These are phyloP conservation scores for Phataginus tetradactyla DNA, from an alignment of 2,797 vertebrate genomes.

Conservation along the genomic window DNA sequence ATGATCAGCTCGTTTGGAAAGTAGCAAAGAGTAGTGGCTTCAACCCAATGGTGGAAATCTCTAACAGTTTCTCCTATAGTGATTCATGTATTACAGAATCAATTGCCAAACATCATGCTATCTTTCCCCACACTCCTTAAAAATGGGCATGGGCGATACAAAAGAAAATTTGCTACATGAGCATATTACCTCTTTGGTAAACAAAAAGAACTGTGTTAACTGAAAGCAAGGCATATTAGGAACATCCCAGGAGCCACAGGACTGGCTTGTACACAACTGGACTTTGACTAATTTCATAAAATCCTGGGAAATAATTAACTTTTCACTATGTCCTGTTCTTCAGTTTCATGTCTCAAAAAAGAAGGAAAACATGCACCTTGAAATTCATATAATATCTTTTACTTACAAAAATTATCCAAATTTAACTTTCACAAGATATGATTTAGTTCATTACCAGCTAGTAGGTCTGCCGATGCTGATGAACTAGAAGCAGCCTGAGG, in stretches of 20 bases:
- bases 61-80: not conserved
- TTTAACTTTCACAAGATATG: conserved; percentile 64
- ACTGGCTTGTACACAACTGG: not conserved
- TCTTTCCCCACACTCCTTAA: not conserved
- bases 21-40: not conserved
- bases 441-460: conserved; percentile 91
- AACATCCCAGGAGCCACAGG: not conserved
- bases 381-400: conserved; percentile 36
- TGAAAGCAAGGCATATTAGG: not conserved
- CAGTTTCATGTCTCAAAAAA: conserved; percentile 34
- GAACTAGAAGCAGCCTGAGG: conserved; percentile 90
- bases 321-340: not conserved
- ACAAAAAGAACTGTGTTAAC: conserved; percentile 12
- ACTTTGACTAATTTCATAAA: conserved; percentile 41
- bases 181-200: not conserved
- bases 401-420: conserved; percentile 56
- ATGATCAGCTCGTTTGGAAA: not conserved
- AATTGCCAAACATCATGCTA: not conserved
- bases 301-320: not conserved
- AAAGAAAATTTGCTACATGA: not conserved
- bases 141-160: not conserved
- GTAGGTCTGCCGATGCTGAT: conserved; percentile 93
- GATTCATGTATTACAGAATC: conserved; percentile 12
- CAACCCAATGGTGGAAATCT: not conserved
- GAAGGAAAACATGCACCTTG: conserved; percentile 38